A percentile compares a stretch with the other conserved stretches of the same genome.
phyloP scores from a whole-genome alignment of 2,113 vertebrate species.

The Aegithalos caudatus region DNA sequence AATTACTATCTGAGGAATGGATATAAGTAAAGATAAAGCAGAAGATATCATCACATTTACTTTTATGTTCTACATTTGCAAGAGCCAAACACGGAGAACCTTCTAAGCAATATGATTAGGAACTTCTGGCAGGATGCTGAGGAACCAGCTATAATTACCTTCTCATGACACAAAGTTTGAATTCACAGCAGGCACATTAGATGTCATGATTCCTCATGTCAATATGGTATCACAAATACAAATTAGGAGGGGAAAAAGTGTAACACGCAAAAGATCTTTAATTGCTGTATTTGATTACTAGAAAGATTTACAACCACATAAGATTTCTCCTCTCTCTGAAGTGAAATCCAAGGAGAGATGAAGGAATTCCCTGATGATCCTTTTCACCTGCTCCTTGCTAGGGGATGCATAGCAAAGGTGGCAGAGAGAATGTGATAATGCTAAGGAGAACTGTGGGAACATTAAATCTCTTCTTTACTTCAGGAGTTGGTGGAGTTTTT shows the following conservation, averaged over 20 bases:
- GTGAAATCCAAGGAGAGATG: slow-evolving; percentile 49
- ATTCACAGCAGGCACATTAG: neutral
- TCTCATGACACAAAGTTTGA: neutral
- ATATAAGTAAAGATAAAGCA: neutral
- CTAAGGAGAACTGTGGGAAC: slow-evolving; percentile 9
- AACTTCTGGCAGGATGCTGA: neutral
- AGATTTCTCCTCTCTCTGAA: slow-evolving; percentile 9
- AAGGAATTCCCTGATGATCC: neutral
- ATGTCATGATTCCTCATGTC: neutral
- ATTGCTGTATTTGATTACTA: slow-evolving; percentile 51
- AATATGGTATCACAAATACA: slow-evolving; percentile 16
- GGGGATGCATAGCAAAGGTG: neutral
- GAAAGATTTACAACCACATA: slow-evolving; percentile 15
- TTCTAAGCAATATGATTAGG: neutral
- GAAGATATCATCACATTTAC: neutral
- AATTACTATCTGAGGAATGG: slow-evolving; percentile 11
- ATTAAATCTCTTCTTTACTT: neutral
- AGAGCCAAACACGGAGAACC: neutral
- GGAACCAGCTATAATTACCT: neutral
- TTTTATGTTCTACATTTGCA: neutral
- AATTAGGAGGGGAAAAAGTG: neutral
- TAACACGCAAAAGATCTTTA: neutral
- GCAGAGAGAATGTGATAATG: neutral
- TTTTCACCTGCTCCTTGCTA: neutral
- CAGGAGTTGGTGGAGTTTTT: neutral